phyloP scores from a whole-genome alignment of 2,797 vertebrate genomes.

The Anableps anableps region DNA sequence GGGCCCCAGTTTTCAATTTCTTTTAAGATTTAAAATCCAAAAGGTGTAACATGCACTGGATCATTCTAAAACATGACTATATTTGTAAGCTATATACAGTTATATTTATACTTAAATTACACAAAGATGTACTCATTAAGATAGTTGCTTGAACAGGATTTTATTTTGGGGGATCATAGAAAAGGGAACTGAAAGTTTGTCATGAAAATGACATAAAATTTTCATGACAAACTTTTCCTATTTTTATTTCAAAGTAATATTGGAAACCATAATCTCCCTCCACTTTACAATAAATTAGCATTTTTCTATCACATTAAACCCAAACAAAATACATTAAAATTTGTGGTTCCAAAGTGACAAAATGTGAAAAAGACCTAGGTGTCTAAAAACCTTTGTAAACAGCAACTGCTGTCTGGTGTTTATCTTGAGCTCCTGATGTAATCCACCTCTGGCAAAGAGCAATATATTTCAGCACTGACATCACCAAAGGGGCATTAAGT shows the following conservation, averaged over 20 bases:
- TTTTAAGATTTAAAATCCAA: not conserved
- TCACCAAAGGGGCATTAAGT: slow-evolving; percentile 25
- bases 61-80: not conserved
- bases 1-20: not conserved
- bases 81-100: not conserved
- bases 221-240: not conserved
- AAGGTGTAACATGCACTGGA: not conserved
- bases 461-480: slow-evolving; percentile 22
- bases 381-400: not conserved
- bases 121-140: not conserved
- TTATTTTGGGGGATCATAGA: not conserved
- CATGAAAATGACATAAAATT: no score
- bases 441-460: slow-evolving; percentile 11
- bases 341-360: not conserved
- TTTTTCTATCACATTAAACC: not conserved
- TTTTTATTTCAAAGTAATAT: not conserved
- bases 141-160: no score
- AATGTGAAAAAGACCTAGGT: not conserved
- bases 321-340: not conserved
- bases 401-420: slow-evolving; percentile 25
- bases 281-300: not conserved
- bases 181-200: not conserved
- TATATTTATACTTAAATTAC: not conserved
- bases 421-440: not conserved
- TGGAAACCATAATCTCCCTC: not conserved